phyloP scores from a whole-genome alignment of 2,113 vertebrate genomes.

The Chiloscyllium plagiosum region DNA sequence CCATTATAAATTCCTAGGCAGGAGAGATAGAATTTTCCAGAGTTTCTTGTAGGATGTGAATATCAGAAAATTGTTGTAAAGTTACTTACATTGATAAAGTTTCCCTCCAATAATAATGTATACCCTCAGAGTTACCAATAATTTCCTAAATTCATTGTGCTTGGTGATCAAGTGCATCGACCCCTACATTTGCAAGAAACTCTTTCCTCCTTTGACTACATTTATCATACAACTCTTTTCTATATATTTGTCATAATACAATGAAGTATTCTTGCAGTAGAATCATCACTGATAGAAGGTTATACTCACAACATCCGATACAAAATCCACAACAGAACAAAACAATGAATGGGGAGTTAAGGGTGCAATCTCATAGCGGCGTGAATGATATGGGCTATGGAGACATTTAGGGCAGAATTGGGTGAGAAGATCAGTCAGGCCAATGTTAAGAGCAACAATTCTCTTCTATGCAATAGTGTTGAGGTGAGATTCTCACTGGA shows the following conservation, averaged over 20 bases:
- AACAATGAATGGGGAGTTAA: background rate
- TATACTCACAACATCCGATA: background rate
- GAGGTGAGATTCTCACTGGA: no score
- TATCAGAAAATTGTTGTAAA: background rate
- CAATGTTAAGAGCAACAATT: no score
- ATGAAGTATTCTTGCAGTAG: background rate
- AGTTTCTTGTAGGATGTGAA: background rate
- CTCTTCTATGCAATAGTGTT: no score
- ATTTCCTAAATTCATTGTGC: background rate
- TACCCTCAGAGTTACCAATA: background rate
- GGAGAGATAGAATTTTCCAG: background rate
- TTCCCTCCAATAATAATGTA: background rate
- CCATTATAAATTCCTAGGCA: background rate
- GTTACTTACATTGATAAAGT: background rate
- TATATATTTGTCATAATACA: background rate
- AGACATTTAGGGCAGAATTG: no score
- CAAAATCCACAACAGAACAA: background rate
- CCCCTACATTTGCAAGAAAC: background rate
- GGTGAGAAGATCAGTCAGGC: no score
- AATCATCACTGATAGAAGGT: background rate
- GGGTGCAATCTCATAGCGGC: no score
- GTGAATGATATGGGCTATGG: no score
- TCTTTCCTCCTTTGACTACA: background rate
- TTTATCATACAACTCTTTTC: background rate
- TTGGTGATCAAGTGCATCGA: background rate